Evolutionary conservation across 2,797 vertebrate species (phyloP).

Genomic region (Crocodylus rhombifer): DNA sequence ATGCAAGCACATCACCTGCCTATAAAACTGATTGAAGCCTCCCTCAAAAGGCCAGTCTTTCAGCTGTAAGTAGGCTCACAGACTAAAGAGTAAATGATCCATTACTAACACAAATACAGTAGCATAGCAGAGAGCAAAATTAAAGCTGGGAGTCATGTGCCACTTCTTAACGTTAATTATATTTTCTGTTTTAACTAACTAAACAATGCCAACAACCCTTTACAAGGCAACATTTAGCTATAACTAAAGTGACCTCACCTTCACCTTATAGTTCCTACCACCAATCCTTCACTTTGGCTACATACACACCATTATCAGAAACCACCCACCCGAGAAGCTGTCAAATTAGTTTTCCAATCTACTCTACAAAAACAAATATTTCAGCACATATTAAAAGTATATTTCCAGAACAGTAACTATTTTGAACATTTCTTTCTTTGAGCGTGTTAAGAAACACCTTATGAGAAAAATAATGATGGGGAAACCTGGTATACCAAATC

Average conservation of each 20-base stretch:
- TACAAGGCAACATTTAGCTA: background rate
- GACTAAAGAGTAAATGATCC: background rate
- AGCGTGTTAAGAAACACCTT: slow-evolving; percentile 70
- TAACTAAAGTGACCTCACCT: slow-evolving; percentile 72
- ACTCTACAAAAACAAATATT: slow-evolving; percentile 77
- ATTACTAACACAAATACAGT: background rate
- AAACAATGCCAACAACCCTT: slow-evolving; percentile 53
- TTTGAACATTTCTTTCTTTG: slow-evolving; percentile 74
- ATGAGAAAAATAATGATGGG: slow-evolving; percentile 64
- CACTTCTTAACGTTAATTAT: slow-evolving; percentile 40
- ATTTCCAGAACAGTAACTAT: slow-evolving; percentile 55
- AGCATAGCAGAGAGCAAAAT: background rate
- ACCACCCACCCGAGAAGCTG: slow-evolving; percentile 75
- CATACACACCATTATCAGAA: slow-evolving; percentile 62
- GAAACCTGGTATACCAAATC: slow-evolving; percentile 60
- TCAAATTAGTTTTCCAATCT: slow-evolving; percentile 77
- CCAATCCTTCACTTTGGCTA: slow-evolving; percentile 77
- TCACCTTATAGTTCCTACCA: slow-evolving; percentile 72
- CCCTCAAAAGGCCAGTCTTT: background rate
- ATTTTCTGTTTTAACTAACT: slow-evolving; percentile 58
- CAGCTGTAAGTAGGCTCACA: background rate
- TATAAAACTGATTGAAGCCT: background rate
- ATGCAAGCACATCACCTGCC: background rate
- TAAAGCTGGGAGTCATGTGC: background rate
- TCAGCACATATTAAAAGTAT: slow-evolving; percentile 64